These are phyloP conservation scores for Diarsia brunnea DNA, from an alignment of 2,888 invertebrate genomes.

Conservation along the genomic window DNA sequence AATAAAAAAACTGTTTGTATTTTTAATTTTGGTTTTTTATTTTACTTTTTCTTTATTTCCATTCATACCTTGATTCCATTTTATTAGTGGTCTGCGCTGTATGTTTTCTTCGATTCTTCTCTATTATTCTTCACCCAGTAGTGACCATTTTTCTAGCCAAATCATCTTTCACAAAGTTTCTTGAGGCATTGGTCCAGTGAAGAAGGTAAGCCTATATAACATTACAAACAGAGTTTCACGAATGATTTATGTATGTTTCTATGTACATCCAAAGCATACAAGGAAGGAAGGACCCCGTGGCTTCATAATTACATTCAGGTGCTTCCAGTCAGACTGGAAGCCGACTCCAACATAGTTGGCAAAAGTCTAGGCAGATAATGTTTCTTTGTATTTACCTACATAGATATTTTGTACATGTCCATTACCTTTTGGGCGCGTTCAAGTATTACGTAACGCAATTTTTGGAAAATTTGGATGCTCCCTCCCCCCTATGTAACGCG, in stretches of 20 bases:
- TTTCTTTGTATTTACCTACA: neutral
- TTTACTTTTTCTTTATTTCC: conserved; percentile 30
- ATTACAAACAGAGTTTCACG: no score
- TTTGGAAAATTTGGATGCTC: no score
- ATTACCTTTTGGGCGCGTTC: no score
- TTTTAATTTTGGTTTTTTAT: conserved; percentile 56
- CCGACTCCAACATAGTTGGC: neutral
- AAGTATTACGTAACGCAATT: no score
- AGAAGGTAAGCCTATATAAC: neutral
- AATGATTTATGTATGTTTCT: no score
- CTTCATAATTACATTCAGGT: neutral
- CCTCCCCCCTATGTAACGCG: no score
- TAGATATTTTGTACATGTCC: neutral
- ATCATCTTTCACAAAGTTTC: neutral
- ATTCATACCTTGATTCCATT: neutral
- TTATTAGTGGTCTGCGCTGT: neutral
- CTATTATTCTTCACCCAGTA: neutral
- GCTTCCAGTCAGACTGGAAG: neutral
- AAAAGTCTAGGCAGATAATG: neutral
- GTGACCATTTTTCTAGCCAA: neutral
- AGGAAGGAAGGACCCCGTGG: neutral
- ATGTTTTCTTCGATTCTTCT: neutral
- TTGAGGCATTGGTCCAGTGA: neutral
- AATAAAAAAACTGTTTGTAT: conserved; percentile 68
- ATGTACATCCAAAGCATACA: neutral